These are phyloP conservation scores for Spea multiplicata DNA, from an alignment of 2,113 vertebrate genomes.

Conservation along the genomic window DNA sequence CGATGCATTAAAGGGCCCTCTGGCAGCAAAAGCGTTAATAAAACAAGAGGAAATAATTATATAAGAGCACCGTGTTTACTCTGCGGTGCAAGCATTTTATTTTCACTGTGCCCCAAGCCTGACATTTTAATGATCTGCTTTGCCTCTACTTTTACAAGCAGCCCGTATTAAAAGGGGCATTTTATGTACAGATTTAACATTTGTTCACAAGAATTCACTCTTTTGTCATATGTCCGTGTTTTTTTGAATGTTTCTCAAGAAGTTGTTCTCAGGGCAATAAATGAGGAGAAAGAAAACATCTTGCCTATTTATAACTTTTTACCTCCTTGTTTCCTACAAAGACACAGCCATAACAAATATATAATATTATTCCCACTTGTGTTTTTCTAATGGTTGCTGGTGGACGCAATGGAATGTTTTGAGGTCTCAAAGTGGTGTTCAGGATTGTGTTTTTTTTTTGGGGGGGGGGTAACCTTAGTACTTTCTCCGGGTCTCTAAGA, in stretches of 20 bases:
- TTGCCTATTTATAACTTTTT: constrained; percentile 43
- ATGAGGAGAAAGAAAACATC: constrained; percentile 45
- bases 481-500: too few relatives aligned
- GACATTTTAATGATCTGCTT: constrained; percentile 73
- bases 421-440: constrained; percentile 25
- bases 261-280: constrained; percentile 50
- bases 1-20: constrained; percentile 20
- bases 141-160: constrained; percentile 63
- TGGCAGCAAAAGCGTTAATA: constrained; percentile 42
- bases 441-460: too few relatives aligned
- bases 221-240: constrained; percentile 57
- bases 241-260: constrained; percentile 53
- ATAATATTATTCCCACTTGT: constrained; percentile 36
- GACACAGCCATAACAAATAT: constrained; percentile 26
- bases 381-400: constrained; percentile 30
- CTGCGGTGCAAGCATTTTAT: constrained; percentile 65
- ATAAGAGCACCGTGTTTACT: constrained; percentile 64
- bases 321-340: constrained; percentile 38
- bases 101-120: constrained; percentile 66
- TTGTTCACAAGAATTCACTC: constrained; percentile 52
- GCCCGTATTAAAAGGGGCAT: constrained; percentile 57
- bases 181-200: constrained; percentile 66
- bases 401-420: constrained; percentile 28
- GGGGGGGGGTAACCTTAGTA: too few relatives aligned
- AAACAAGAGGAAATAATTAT: constrained; percentile 61